These are phyloP conservation scores for Phyllotis vaccarum DNA, from an alignment of 2,797 vertebrate species.

Conservation along the genomic window DNA sequence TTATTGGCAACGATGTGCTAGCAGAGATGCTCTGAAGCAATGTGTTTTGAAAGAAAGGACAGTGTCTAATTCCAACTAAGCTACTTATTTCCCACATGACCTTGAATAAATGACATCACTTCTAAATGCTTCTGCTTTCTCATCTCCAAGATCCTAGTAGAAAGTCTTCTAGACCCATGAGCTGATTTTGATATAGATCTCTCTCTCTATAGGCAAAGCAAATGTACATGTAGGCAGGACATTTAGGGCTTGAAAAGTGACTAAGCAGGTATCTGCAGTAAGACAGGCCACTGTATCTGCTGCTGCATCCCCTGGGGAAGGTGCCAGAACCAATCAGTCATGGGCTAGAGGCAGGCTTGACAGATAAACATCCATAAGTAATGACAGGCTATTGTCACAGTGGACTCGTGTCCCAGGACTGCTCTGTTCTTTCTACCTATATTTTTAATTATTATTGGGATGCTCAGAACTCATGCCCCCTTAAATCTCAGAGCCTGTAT, in stretches of 20 bases:
- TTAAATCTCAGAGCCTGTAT: neutral
- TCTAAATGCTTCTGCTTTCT: neutral
- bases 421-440: neutral
- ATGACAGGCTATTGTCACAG: conserved; percentile 9
- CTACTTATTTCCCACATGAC: neutral
- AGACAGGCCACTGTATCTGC: neutral
- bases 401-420: neutral
- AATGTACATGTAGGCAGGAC: neutral
- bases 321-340: neutral
- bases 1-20: neutral
- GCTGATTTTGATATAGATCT: neutral
- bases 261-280: neutral
- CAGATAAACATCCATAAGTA: neutral
- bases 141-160: neutral
- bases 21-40: neutral
- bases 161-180: neutral
- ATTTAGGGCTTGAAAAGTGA: neutral
- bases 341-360: neutral
- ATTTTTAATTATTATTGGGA: neutral
- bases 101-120: neutral
- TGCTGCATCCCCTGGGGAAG: neutral
- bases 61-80: neutral
- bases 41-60: neutral
- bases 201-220: neutral
- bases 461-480: neutral